Evolutionary conservation across 2,797 vertebrate genomes (phyloP), one percentile per base, ranked within the genome.

Genomic region (Coluber constrictor): DNA sequence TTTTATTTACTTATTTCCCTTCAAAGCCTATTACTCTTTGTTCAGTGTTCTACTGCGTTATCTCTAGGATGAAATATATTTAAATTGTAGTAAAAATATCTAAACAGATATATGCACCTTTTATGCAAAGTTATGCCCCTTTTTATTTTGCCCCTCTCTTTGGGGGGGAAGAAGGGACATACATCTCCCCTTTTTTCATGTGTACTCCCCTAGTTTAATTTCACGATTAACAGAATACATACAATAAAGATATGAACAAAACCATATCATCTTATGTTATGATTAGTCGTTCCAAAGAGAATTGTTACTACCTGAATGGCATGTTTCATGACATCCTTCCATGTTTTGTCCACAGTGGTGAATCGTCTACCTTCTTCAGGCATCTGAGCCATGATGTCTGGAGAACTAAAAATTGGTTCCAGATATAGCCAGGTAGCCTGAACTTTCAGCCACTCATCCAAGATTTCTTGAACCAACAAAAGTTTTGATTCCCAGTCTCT

Each of bases 321-420:
- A 91, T 94, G 96, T 94, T 98, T 98, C 97, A 99, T 99, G 66
- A 97, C 94, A 20, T 98, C 98, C 94, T 98, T 98, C 98, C 98
- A 98, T 12, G 97, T 98, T 96, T 98, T 98, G 96, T 98, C 98
- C 12, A 99, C 98, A 9, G 97, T 29, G 43, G 90, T 98, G 96
- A 99, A 99, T 23, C 96, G 96, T 2, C 97, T 97, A 60, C 98
- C 97, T 96, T 99, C 98, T 94, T 98, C 98, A 0, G 98, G 98
- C 98, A 99, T 98, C 95, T 99, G 98, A 93, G 97, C 97, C 98
- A 98, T 98, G 94, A 99, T 98, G 95, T 99, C 98, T 1, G 98
- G 98, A 86, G 98, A 99, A 96, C 98, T 98, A 96, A 99, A 99
- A 96, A 99, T 97, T 87, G 98, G 98, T 94, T 99, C 98, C 95